phyloP scores from a whole-genome alignment of 2,797 vertebrate genomes.

The Galagoides demidoff region DNA sequence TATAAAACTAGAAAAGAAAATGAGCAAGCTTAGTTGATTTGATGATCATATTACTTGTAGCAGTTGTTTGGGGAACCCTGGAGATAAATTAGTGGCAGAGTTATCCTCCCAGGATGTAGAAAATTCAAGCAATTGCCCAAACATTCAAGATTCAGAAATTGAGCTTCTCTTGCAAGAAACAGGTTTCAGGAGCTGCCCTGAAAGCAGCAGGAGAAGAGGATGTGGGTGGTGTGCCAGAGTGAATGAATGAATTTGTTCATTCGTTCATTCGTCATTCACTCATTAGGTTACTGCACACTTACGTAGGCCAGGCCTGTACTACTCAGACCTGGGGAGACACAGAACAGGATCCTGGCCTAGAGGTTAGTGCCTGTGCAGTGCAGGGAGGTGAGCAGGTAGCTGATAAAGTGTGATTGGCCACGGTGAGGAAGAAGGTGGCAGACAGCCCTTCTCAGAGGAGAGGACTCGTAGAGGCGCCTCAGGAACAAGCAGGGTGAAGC shows the following conservation, averaged over 20 bases:
- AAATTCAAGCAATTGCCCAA: background rate
- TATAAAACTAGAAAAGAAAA: background rate
- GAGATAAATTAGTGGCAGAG: background rate
- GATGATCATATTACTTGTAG: background rate
- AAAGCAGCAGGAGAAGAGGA: background rate
- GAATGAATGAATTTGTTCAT: background rate
- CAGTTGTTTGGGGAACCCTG: background rate
- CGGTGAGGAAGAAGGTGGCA: rapidly evolving
- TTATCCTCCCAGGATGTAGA: background rate
- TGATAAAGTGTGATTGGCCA: background rate
- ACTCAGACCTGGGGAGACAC: background rate
- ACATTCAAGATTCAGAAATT: background rate
- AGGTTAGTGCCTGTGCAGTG: background rate
- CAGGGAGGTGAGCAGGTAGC: background rate
- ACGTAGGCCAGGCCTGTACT: no score
- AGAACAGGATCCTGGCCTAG: no score
- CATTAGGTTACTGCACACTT: background rate
- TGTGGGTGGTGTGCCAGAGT: rapidly evolving
- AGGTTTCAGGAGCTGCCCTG: background rate
- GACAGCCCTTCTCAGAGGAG: background rate
- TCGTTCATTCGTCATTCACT: background rate
- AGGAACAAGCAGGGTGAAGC: no score
- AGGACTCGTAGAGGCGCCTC: background rate
- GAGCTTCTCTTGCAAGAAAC: background rate
- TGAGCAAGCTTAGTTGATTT: background rate